phyloP scores from a whole-genome alignment of 2,113 vertebrate genomes.

The Heterocephalus glaber region DNA sequence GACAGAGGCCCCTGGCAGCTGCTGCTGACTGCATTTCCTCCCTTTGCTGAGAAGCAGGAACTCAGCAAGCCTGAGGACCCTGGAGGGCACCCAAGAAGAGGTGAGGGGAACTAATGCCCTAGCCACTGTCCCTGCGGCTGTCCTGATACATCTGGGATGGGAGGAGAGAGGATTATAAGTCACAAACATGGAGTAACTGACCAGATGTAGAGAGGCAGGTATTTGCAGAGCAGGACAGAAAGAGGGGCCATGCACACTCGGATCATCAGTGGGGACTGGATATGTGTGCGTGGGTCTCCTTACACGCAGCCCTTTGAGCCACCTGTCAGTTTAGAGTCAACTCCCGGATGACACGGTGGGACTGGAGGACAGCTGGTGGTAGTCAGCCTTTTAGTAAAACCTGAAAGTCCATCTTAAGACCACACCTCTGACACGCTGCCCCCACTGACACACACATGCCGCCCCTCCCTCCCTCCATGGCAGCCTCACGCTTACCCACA shows the following conservation, averaged over 20 bases:
- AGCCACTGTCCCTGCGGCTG: background rate
- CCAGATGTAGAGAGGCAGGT: background rate
- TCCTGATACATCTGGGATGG: background rate
- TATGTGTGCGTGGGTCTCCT: background rate
- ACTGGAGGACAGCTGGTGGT: background rate
- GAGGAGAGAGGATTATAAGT: background rate
- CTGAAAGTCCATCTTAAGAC: background rate
- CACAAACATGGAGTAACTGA: background rate
- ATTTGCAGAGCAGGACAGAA: background rate
- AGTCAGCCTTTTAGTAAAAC: background rate
- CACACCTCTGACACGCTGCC: background rate
- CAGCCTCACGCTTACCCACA: background rate
- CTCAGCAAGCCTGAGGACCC: background rate
- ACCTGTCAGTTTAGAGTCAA: background rate
- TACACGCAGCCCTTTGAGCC: background rate
- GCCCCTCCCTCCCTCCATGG: rapidly evolving
- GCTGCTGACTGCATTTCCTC: background rate
- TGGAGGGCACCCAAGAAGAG: background rate
- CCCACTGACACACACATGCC: rapidly evolving
- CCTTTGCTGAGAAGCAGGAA: background rate
- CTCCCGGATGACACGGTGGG: background rate
- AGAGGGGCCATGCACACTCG: background rate
- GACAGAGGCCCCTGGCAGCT: background rate
- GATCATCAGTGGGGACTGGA: background rate
- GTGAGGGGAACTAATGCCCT: background rate